Base-by-base conservation (phyloP, 1,140 invertebrate species). In the Vollenhovia emeryi region DNA sequence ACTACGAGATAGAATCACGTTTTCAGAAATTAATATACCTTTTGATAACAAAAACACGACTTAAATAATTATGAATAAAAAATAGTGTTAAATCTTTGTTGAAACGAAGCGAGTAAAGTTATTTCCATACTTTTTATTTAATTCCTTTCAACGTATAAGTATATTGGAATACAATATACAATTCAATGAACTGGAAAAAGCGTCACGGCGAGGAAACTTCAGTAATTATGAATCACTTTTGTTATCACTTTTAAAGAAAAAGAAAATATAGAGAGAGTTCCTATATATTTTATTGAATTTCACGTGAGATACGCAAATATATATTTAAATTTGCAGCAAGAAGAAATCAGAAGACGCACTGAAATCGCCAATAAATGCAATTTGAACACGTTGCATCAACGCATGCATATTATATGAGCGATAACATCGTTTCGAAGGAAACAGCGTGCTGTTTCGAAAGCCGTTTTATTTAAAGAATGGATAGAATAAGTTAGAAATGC, bases 291-390 rank as follows among this genome's bases (percentile, higher is more conserved):
- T 43, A 11, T 69, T 40, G 48, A 62, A 78, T 68, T 55, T 52
- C 33, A 68, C 24, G 3, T 62, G 8, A 50, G 18, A n/a, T 6
- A 3, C 60, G 27, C 18, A 21, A 43, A 71, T 57, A 71, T 57
- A 71, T 43, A 69, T 6, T 71, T 43, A 13, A 69, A 80, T 1
- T 27, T 33, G n/a, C 13, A 45, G 33, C 2, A 13, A 33, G 27
- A 69, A 8, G 45, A 71, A 57, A 59, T 82, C 57, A 73, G 40
- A 82, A 80, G 66, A 82, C 24, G 6, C 24, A 59, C n/a, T 24
- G 24, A 80, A 27, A 71, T 80, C 8, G 24, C 6, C 1, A 43
- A 13, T 57, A 57, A 21, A 18, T 57, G 66, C 48, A 73, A 43
- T 71, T 73, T 8, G 55, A 68, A 55, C 21, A 43, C 11, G 27